Evolutionary conservation across 2,888 invertebrate genomes (phyloP), one percentile per base, ranked within the genome.

Genomic region (Pristionchus exspectatus): DNA sequence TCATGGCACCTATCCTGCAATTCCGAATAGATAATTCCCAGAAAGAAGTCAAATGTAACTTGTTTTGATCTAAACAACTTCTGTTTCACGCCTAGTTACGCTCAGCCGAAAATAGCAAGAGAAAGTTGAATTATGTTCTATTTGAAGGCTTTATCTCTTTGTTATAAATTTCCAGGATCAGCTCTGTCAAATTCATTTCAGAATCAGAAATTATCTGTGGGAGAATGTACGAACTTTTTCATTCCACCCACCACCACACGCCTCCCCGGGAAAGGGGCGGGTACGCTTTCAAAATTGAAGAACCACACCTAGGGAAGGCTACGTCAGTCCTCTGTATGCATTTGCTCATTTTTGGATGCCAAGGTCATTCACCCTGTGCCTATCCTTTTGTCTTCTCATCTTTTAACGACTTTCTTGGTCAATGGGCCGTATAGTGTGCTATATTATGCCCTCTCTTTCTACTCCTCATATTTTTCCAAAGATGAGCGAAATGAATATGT

Each of bases 361-460:
- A 30, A 74, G 33, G 33, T 74, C 33, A 74, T 74, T 30, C 21
- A 18, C 38, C 9, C 30, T 30, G 27, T n/a, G n/a, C 24, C 24
- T 77, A 44, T 5, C 33, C 38, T 77, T 24, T 77, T 50, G 81
- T 50, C 81, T 81, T 77, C 38, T 50, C 81, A 81, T 81, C 81
- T 81, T 81, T 81, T 81, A 74, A 54, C 81, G 81, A 81, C 54
- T 81, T 27, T 24, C 50, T n/a, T n/a, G 81, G 54, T 54, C 81
- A 81, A 81, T 81, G 81, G 50, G 54, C 81, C 81, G 81, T 27
- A 54, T 44, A 81, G 81, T 81, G 81, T 81, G 27, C 50, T 81
- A 81, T 54, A 81, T 44, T n/a, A 50, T 74, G 21, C 38, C 24
- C 38, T 21, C 21, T 74, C 33, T 10, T n/a, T 74, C 38, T 38